Base-by-base conservation (phyloP, 2,888 invertebrate species). In the Drymonia ruficornis region DNA sequence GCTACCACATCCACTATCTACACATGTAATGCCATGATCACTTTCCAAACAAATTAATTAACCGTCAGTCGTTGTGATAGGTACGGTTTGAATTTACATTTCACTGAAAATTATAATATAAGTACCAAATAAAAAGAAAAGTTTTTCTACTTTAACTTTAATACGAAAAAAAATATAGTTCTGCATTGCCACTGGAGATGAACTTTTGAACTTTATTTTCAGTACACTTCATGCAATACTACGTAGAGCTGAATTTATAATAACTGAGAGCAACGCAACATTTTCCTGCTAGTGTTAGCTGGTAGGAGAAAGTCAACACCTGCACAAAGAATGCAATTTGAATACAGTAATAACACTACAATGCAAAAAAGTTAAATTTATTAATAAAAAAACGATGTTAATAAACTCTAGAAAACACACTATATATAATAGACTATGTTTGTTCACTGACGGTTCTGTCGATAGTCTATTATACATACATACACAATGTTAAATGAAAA, bases 281-380 rank as follows among this genome's bases (percentile, higher is more conserved):
- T 91, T 91, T 92, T 91, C 89, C 89, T 91, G 91, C 92, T 89
- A 87, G 83, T 87, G 91, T 92, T 91, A 91, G 90, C 89, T 86
- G 86, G 86, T 87, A 87, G 91, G 84, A 87, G 88, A 89, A 91
- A 89, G 81, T 87, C 86, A 91, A 91, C 86, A 91, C 90, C 90
- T 91, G 90, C 88, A 91, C 91, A 91, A 90, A 91, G 80, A 91
- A 92, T 91, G 91, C 91, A 84, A 81, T 80, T 87, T 89, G 81
- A 83, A 86, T 86, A 90, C 84, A 86, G 82, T 78, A 77, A 77
- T 78, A 90, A 88, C 86, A 90, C 91, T 91, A 91, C 90, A 85
- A 90, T 91, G 91, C 91, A 89, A 86, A 88, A 83, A 80, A 69
- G 84, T 86, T 87, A 86, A 81, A 72, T 70, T 78, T 72, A 82